Conservation (phyloP, 2,888 invertebrate genomes). For the Protonemura montana region DNA sequence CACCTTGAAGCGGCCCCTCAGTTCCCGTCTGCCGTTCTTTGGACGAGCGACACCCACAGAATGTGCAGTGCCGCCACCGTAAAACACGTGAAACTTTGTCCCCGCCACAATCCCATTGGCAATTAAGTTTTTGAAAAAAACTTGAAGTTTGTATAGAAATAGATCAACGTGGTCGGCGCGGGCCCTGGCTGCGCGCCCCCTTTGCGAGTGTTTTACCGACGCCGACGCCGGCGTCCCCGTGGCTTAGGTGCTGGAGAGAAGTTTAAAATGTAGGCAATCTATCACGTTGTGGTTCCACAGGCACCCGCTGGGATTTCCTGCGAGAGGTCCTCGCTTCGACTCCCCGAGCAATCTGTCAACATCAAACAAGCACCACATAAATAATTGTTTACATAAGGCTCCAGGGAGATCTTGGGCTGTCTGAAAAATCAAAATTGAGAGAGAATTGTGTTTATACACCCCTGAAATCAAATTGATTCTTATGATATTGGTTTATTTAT, state of each 20-base stretch:
- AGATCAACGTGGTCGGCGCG: slow-evolving; percentile 10
- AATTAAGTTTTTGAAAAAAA: slow-evolving; percentile 36
- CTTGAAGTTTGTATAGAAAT: slow-evolving; percentile 32
- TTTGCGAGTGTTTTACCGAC: slow-evolving; percentile 5
- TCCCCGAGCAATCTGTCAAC: slow-evolving; percentile 29
- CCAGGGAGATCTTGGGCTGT: neutral
- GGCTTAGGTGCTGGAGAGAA: slow-evolving; percentile 26
- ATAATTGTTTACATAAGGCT: slow-evolving; percentile 35
- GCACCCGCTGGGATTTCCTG: slow-evolving; percentile 16
- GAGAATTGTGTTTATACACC: neutral
- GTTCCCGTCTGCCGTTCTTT: neutral
- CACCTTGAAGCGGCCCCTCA: neutral
- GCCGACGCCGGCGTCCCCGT: slow-evolving; percentile 7
- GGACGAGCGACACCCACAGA: neutral
- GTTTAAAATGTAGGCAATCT: slow-evolving; percentile 37
- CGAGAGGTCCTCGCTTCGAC: slow-evolving; percentile 21
- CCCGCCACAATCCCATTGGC: slow-evolving; percentile 33
- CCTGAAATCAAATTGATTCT: neutral
- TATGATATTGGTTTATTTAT: neutral
- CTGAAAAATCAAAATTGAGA: slow-evolving; percentile 31
- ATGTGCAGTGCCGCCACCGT: neutral
- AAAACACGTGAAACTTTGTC: slow-evolving; percentile 27
- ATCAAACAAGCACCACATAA: slow-evolving; percentile 34
- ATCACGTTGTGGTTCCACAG: slow-evolving; percentile 2
- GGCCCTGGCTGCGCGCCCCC: neutral